Base-by-base conservation (phyloP, 1,140 invertebrate species). In the Gryllus bimaculatus region DNA sequence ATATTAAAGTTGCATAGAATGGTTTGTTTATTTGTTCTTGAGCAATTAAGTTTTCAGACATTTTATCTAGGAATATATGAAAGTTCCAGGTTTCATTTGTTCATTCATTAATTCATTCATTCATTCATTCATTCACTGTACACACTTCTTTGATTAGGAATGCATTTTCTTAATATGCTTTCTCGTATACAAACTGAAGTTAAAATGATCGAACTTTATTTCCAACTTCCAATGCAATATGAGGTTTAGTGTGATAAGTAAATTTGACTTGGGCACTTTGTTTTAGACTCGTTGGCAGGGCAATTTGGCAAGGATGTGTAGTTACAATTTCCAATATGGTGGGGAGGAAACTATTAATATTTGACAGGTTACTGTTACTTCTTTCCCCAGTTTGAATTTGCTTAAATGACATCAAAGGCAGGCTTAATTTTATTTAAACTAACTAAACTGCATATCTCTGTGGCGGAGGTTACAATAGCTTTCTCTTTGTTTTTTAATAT, bases 401-500 rank as follows among this genome's bases (percentile, higher is more conserved):
- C 54, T 66, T 66, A 13, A 13, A 66, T 18, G 54, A 66, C 54
- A 66, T 66, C 54, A 66, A 66, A 66, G 54, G 54, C 10, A 66
- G 18, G 54, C 18, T 66, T 66, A 1, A 39, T 66, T 66, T 66
- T 66, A 66, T 66, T 66, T 66, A 18, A 13, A 13, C 54, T 66
- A 66, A 66, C 54, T 18, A 66, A 66, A 66, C 48, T 47, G 54
- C 54, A 49, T 73, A 47, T 20, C 54, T 47, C 6, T 78, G 21
- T 78, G 54, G 48, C 54, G 48, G 73, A 73, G 54, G 78, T 78
- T 74, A 48, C 78, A 20, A 49, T 47, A 78, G 54, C 47, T 74
- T 47, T 78, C 8, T 20, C 8, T 77, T 47, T 10, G 48, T n/a
- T 48, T 77, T 47, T 12, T 48, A n/a, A n/a, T 48, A 8, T 8